Evolutionary conservation across 2,113 vertebrate species (phyloP).

Genomic region (Lagopus muta): DNA sequence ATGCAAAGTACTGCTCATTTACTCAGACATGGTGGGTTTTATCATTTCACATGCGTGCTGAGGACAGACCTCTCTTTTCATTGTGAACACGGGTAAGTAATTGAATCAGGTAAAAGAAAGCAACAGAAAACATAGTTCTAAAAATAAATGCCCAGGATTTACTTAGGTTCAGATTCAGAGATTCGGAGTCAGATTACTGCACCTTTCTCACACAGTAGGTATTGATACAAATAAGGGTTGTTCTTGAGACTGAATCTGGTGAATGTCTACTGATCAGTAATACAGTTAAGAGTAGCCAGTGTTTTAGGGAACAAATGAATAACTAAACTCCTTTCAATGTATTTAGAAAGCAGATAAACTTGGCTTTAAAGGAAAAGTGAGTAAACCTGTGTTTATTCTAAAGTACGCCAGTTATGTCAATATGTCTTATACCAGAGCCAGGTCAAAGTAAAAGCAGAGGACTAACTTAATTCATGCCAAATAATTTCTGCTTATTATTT

Average conservation of each 20-base stretch:
- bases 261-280: neutral
- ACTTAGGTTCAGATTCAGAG: neutral
- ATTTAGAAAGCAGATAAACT: neutral
- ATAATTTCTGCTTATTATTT: conserved; percentile 35
- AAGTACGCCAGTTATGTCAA: neutral
- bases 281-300: neutral
- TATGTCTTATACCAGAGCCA: neutral
- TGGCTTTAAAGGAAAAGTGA: neutral
- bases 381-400: neutral
- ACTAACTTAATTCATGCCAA: neutral
- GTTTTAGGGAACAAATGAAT: neutral
- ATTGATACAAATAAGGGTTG: neutral
- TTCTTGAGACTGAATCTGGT: neutral
- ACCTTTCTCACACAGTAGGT: neutral
- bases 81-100: neutral
- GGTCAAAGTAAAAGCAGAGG: neutral
- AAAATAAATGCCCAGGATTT: neutral
- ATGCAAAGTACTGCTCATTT: neutral
- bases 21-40: neutral
- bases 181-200: neutral
- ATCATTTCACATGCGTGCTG: neutral
- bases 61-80: neutral
- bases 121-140: neutral
- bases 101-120: neutral
- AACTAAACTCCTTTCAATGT: neutral